Percentiles rank a stretch among this genome's conserved stretches.
Evolutionary conservation across 2,888 invertebrate species (phyloP).

Genomic region (Gastrophysa polygoni): DNA sequence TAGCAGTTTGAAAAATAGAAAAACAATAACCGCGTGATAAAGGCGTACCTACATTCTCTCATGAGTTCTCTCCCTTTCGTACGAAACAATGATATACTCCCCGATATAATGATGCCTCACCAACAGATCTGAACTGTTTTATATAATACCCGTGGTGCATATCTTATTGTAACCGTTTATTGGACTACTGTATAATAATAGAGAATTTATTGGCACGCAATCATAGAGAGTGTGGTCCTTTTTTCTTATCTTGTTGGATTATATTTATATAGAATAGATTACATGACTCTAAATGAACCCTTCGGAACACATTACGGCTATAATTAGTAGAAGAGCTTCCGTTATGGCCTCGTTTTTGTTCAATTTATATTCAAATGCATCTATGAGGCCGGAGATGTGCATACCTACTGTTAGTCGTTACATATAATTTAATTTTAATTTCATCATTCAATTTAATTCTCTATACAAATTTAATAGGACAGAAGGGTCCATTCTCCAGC

Average conservation of each 20-base stretch:
- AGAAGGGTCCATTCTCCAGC: no score
- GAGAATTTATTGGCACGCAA: background rate
- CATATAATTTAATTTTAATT: no score
- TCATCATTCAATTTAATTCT: no score
- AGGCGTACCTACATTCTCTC: no score
- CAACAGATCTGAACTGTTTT: background rate
- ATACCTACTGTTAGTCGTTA: no score
- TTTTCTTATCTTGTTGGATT: background rate
- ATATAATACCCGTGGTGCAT: background rate
- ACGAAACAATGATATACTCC: background rate
- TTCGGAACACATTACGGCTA: conserved; percentile 4
- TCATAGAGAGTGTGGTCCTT: background rate
- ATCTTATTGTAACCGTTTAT: background rate
- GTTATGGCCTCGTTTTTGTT: conserved; percentile 19
- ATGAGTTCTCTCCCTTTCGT: no score
- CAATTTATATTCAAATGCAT: conserved; percentile 18
- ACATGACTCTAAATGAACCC: conserved; percentile 10
- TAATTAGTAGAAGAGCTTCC: conserved; percentile 16
- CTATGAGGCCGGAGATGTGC: no score
- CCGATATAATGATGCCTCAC: background rate
- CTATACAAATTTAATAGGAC: no score
- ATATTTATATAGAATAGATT: no score
- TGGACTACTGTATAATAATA: background rate
- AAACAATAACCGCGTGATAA: no score
- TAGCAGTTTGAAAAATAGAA: no score